These are phyloP conservation scores for Hypena proboscidalis DNA, from an alignment of 2,888 invertebrate species.

Conservation along the genomic window DNA sequence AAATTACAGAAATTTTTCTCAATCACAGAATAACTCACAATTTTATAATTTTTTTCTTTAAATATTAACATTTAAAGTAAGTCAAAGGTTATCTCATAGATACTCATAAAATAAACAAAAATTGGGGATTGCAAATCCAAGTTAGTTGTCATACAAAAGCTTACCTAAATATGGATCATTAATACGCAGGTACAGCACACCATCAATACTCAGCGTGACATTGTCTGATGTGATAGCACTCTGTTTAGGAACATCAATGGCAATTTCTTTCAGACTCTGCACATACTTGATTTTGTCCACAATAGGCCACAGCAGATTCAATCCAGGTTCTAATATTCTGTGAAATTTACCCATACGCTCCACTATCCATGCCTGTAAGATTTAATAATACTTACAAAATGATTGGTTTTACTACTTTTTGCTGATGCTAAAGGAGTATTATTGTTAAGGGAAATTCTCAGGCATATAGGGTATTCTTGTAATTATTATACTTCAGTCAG, in stretches of 20 bases:
- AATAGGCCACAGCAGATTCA: slow-evolving; percentile 96
- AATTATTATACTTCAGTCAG: too few species aligned
- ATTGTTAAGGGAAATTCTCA: too few species aligned
- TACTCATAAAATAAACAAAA: too few species aligned
- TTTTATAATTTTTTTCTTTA: too few species aligned
- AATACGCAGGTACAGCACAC: slow-evolving; percentile 97
- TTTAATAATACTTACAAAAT: slow-evolving; percentile 12
- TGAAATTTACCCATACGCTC: slow-evolving; percentile 99
- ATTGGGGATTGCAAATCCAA: too few species aligned
- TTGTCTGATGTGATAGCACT: slow-evolving; percentile 99
- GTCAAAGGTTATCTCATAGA: too few species aligned
- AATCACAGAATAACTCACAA: too few species aligned
- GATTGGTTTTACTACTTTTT: too few species aligned
- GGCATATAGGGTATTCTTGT: too few species aligned
- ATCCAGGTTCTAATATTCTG: slow-evolving; percentile 96
- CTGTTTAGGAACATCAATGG: slow-evolving; percentile 99
- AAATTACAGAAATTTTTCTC: too few species aligned
- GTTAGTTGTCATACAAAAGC: slow-evolving; percentile 1
- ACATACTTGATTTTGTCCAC: slow-evolving; percentile 98
- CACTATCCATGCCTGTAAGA: slow-evolving; percentile 96
- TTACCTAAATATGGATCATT: slow-evolving; percentile 95
- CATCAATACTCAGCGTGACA: slow-evolving; percentile 98
- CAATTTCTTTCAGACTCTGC: slow-evolving; percentile 99
- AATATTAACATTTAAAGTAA: too few species aligned
- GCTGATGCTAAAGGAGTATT: too few species aligned